phyloP scores from a whole-genome alignment of 1,140 invertebrate species.

The Bombus waltoni region DNA sequence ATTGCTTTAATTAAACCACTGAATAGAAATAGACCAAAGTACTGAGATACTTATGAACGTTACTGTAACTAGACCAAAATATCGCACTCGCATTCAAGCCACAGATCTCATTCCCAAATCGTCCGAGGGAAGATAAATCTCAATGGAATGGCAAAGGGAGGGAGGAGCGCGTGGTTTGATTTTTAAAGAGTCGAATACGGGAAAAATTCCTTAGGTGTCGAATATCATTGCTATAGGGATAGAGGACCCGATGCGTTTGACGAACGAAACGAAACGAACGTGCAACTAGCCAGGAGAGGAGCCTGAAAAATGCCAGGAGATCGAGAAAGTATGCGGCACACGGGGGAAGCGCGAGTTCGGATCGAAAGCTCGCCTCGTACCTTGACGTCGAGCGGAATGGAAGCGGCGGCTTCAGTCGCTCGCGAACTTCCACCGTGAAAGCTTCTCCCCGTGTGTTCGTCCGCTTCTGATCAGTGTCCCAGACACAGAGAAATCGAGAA shows the following conservation, averaged over 20 bases:
- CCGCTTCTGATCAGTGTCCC: neutral
- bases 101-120: neutral
- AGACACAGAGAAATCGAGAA: neutral
- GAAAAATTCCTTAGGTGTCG: neutral
- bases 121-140: neutral
- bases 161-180: neutral
- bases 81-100: neutral
- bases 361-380: slow-evolving; percentile 66
- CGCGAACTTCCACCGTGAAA: slow-evolving; percentile 74
- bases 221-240: neutral
- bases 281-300: slow-evolving; percentile 14
- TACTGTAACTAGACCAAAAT: neutral
- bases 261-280: slow-evolving; percentile 30
- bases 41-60: too few species aligned
- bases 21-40: too few species aligned
- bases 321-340: slow-evolving; percentile 58
- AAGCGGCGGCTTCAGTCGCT: slow-evolving; percentile 75
- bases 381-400: slow-evolving; percentile 64
- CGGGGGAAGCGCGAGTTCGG: slow-evolving; percentile 56
- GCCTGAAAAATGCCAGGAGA: slow-evolving; percentile 47
- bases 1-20: too few species aligned
- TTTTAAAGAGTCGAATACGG: neutral
- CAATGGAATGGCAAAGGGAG: neutral
- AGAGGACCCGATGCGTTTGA: slow-evolving; percentile 2
- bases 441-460: slow-evolving; percentile 47